These are phyloP conservation scores for Nettapus auritus DNA, from an alignment of 2,113 vertebrate genomes.

Conservation along the genomic window DNA sequence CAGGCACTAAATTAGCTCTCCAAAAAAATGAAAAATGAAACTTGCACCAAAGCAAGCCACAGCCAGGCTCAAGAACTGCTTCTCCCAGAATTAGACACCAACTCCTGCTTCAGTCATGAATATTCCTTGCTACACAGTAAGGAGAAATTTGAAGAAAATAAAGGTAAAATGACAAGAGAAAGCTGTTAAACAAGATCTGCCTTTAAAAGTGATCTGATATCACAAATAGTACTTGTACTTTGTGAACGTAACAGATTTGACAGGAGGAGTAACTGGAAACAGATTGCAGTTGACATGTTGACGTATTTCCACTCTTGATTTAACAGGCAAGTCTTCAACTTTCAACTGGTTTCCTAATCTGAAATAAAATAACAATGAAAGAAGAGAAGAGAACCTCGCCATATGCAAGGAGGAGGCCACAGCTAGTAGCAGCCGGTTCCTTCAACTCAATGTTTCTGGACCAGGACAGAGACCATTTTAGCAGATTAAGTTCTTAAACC, in stretches of 20 bases:
- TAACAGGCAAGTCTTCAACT: conserved; percentile 11
- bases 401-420: background rate
- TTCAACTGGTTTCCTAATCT: background rate
- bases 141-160: background rate
- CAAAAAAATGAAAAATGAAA: background rate
- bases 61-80: background rate
- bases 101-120: background rate
- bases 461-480: background rate
- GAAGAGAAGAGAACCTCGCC: background rate
- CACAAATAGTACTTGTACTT: background rate
- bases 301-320: background rate
- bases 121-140: background rate
- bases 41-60: background rate
- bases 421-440: background rate
- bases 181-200: conserved; percentile 14
- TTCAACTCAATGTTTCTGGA: background rate
- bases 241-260: conserved; percentile 13
- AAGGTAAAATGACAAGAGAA: background rate
- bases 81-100: background rate
- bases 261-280: conserved; percentile 32
- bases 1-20: background rate
- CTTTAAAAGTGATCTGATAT: background rate
- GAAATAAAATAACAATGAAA: background rate
- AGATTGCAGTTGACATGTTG: background rate
- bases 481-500: background rate